Base-by-base conservation (phyloP, 2,113 vertebrate genomes). In the Ciconia maguari region DNA sequence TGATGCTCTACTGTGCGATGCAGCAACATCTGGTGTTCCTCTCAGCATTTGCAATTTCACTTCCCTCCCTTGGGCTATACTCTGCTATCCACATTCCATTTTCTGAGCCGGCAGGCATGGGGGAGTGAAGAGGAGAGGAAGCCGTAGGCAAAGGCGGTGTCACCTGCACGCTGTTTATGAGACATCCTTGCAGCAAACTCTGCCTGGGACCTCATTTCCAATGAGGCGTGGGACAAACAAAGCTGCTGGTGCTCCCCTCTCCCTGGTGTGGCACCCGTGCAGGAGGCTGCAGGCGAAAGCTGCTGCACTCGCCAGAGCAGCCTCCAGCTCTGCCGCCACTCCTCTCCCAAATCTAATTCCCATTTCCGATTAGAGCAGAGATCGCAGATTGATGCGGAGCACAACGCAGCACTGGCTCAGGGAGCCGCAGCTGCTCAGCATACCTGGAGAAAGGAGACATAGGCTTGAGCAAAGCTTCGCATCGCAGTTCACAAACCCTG, bases 181-280 rank as follows among this genome's bases (percentile, higher is more conserved):
- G 66, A 57, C 38, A 41, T 26, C 66, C 57, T 36, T 76, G 71
- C 83, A 89, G 80, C 75, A 91, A 76, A 26, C 75, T 34, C 88
- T 49, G 46, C 76, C 75, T 46, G 42, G 46, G 34, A 79, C 52
- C 42, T 66, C 61, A 6, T 71, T 61, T 34, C 36, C 79, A n/a
- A 3, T 0, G 20, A 1, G 4, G 25, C 0, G 0, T 12, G 77
- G 38, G 30, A 34, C 61, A 49, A 51, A 36, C 5, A 10, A 3
- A 52, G 77, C 30, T 13, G 26, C 36, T 1, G 11, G 41, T 1
- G 1, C 58, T 22, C 21, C 64, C 83, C 32, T 3, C 9, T n/a
- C 52, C 41, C 49, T 4, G 13, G 4, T 2, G 16, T 32, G 69
- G 32, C 54, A 6, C 34, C 4, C 0, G 13, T 3, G 0, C 44